Evolutionary conservation across 2,888 invertebrate genomes (phyloP), one percentile per base, ranked within the genome.

Genomic region (Empis livida): DNA sequence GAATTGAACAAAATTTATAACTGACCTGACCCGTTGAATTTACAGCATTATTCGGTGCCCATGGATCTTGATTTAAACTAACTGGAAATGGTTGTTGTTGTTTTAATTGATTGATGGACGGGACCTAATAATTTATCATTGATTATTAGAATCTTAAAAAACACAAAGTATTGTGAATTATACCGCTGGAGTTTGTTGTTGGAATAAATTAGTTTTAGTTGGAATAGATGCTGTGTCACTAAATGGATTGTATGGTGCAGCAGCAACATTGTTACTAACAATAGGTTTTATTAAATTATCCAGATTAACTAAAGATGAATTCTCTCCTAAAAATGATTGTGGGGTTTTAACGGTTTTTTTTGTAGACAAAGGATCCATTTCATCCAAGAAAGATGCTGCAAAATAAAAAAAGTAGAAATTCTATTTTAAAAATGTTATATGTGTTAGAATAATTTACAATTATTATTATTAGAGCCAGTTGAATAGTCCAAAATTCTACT

Each of bases 311-410:
- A 99, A 79, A 57, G 86, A 80, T 11, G 93, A 93, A 73, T 99
- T 96, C 71, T 94, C 94, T 41, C 97, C 97, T 46, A 99, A 80
- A 74, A 99, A 99, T 60, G 88, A 84, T 57, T 92, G 90, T 3
- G 96, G 95, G 45, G 93, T 94, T 72, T 94, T 95, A 47, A 65
- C 61, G 53, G 63, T 60, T 49, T 60, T 64, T 57, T 68, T 64
- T 31, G 58, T 50, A 17, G 67, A 64, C 11, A 70, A 52, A 37
- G 69, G 68, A 61, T 70, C 70, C 60, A 70, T 61, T 44, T 69
- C 70, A 50, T 68, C 68, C 31, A 68, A 61, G 52, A 69, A 57
- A 48, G 64, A 64, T 54, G 65, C 67, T 68, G 37, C 37, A 50
- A 50, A 20, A 23, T n/a, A 10, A 35, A 41, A n/a, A n/a, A n/a